phyloP scores from a whole-genome alignment of 1,140 invertebrate genomes.

The Drosophila mayri region DNA sequence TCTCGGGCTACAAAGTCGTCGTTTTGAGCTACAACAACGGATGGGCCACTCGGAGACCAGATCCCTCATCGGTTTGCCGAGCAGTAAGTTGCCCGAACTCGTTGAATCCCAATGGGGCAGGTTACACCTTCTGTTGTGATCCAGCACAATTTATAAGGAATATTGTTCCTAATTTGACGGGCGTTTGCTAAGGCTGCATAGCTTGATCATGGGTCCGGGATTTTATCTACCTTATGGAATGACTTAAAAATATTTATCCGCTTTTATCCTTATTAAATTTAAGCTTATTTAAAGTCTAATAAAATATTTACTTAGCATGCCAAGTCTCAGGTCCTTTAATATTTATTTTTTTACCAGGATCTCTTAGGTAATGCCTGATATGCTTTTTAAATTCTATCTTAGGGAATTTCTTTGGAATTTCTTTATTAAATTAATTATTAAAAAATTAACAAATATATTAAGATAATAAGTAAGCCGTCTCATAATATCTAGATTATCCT shows the following conservation, averaged over 20 bases:
- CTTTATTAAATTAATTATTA: no score
- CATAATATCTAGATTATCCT: not conserved
- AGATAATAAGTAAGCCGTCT: no score
- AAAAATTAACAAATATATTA: no score
- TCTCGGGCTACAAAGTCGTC: not conserved
- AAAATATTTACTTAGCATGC: not conserved
- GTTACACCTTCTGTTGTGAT: conserved; percentile 21
- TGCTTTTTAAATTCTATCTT: no score
- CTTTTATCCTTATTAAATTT: not conserved
- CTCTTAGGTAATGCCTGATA: no score
- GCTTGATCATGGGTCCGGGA: not conserved
- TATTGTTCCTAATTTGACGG: not conserved
- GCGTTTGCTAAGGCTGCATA: not conserved
- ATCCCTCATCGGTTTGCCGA: not conserved
- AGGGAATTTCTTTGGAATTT: no score
- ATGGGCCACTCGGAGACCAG: not conserved
- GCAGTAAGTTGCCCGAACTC: not conserved
- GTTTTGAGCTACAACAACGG: conserved; percentile 4
- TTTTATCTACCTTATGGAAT: not conserved
- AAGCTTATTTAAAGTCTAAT: not conserved
- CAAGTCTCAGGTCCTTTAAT: not conserved
- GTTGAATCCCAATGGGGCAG: not conserved
- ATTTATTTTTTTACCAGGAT: no score
- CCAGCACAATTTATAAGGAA: not conserved
- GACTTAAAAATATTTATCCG: no score